Percentiles rank a stretch among this genome's conserved stretches.
phyloP scores from a whole-genome alignment of 2,113 vertebrate species.

The Marmota flaviventris region DNA sequence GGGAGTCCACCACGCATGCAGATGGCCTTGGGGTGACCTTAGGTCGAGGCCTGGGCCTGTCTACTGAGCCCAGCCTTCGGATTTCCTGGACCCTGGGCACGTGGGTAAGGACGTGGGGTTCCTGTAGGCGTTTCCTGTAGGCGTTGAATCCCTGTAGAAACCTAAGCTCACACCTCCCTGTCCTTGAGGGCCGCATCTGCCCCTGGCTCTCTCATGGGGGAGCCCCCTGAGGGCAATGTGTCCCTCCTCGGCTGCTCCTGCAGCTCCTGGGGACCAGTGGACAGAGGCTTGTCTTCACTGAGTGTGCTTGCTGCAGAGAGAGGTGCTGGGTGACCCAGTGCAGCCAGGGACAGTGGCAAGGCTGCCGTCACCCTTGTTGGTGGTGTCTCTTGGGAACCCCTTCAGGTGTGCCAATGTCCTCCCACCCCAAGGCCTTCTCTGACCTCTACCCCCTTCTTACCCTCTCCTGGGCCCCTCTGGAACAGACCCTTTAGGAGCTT shows the following conservation, averaged over 20 bases:
- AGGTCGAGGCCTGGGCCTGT: background rate
- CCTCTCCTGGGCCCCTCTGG: background rate
- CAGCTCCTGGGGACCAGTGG: background rate
- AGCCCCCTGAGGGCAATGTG: background rate
- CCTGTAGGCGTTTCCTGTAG: too few relatives aligned
- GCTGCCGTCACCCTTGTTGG: accelerated
- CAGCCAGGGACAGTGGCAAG: background rate
- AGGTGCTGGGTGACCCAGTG: too few relatives aligned
- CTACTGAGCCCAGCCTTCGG: background rate
- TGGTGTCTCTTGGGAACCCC: background rate
- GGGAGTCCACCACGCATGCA: too few relatives aligned
- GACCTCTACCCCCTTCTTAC: background rate
- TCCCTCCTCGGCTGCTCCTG: accelerated
- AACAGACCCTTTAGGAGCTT: background rate
- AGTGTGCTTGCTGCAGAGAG: background rate
- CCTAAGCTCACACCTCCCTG: too few relatives aligned
- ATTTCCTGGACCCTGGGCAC: too few relatives aligned
- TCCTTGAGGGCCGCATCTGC: background rate
- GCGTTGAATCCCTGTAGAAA: too few relatives aligned
- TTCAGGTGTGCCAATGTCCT: background rate
- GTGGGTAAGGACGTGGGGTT: too few relatives aligned
- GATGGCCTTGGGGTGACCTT: background rate
- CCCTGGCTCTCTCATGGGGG: accelerated
- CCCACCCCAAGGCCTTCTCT: background rate
- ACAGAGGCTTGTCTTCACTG: background rate